Evolutionary conservation across 1,140 invertebrate species (phyloP), one percentile per base, ranked within the genome.

Genomic region (Drosophila suzukii): DNA sequence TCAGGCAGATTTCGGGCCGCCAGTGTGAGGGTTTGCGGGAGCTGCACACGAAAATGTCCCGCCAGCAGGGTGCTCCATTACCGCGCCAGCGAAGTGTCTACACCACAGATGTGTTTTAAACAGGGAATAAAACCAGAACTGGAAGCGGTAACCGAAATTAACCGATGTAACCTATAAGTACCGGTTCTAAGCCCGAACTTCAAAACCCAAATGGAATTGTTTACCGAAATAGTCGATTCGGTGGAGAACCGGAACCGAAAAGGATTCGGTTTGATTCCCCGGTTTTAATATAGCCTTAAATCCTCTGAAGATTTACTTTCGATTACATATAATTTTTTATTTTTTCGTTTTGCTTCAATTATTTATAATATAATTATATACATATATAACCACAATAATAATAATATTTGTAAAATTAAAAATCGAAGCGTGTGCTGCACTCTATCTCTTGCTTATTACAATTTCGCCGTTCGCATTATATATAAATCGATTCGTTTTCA

Each of bases 351-450:
- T 89, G 78, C 85, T 91, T 90, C 85, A 91, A 90, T 90, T 90
- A 91, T 90, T 91, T 91, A 91, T 91, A 91, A 91, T 91, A 91
- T 91, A 91, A 91, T 91, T 91, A 91, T 91, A 91, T 91, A 91
- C 90, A 91, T 91, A 91, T 85, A 91, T 91, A 91, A 91, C 90
- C 90, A 91, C 90, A 91, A 88, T 91, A 77, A 72, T 84, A 83
- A 81, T 88, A 84, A 89, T 89, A 83, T 89, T 89, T 89, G 84
- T 89, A 89, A 89, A 89, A 89, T 89, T 89, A 89, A 89, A 89
- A 89, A 89, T 89, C 84, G 84, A 89, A 89, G 84, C 84, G 84
- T 89, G 85, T 89, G 81, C 84, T 90, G 83, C 83, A 86, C 83
- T 89, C 83, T 89, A 84, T 82, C 80, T 79, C 76, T 83, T 83